Evolutionary conservation across 2,113 vertebrate genomes (phyloP).

Genomic region (Solenodon paradoxus): DNA sequence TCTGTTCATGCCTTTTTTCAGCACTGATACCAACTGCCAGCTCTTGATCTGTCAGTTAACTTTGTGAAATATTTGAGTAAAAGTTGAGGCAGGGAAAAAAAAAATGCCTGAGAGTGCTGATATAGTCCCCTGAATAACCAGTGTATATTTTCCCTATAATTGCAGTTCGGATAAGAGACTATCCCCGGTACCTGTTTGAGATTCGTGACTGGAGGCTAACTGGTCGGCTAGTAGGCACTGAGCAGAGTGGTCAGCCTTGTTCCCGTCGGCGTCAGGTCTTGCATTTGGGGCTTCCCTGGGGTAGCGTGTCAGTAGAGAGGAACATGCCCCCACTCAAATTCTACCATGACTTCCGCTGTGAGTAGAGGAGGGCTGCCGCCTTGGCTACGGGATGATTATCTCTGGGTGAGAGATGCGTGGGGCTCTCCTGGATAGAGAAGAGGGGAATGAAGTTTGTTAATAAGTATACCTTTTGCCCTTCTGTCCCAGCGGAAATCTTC

Average conservation of each 20-base stretch:
- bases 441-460: background rate
- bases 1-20: background rate
- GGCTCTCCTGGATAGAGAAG: background rate
- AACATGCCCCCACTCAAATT: slow-evolving; percentile 98
- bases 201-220: slow-evolving; percentile 94
- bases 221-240: slow-evolving; percentile 91
- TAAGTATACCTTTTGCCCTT: background rate
- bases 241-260: slow-evolving; percentile 91
- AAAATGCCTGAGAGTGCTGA: background rate
- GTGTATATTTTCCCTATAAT: background rate
- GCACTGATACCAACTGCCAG: background rate
- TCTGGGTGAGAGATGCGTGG: background rate
- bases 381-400: slow-evolving; percentile 13
- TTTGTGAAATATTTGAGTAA: slow-evolving; percentile 19
- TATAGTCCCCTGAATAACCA: background rate
- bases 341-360: slow-evolving; percentile 96
- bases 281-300: slow-evolving; percentile 93
- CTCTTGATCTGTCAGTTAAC: background rate
- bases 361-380: slow-evolving; percentile 74
- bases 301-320: slow-evolving; percentile 89
- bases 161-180: slow-evolving; percentile 93
- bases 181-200: slow-evolving; percentile 97
- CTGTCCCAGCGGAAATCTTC: slow-evolving; percentile 90
- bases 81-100: background rate
- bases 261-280: slow-evolving; percentile 89